Base-by-base conservation (phyloP, 2,888 invertebrate genomes). In the Hecatera dysodea region DNA sequence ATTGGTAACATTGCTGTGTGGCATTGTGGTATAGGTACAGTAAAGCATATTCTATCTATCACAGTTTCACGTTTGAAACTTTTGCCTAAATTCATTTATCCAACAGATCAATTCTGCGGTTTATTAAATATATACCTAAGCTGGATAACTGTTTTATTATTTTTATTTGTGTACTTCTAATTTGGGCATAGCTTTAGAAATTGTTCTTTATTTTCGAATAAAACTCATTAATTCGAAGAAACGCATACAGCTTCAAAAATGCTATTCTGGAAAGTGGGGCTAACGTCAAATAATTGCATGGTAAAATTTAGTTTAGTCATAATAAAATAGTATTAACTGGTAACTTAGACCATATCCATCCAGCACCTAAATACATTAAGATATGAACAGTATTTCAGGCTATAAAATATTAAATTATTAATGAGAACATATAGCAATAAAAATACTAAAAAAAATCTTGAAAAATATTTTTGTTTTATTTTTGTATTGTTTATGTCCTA, bases 201-300 rank as follows among this genome's bases (percentile, higher is more conserved):
- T 15, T 39, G 3, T 39, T 15, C 0, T 39, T 39, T 44, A 6
- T 67, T 69, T 50, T 39, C 68, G 69, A n/a, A 2, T 42, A 11
- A 33, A n/a, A 24, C 42, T 8, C n/a, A 59, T 69, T 2, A 24
- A 9, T 39, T 69, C 69, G 17, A 29, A 42, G 24, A 48, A 19
- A 69, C 50, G 61, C 75, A 7, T 75, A 63, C 22, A 27, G n/a
- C 8, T 71, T 62, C 1, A 33, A 17, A 46, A 7, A 22, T 11
- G n/a, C 12, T 9, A 29, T 44, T 6, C 19, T 29, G 11, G 15
- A 29, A 53, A 11, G 5, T 12, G 12, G 22, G 19, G 2, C 9
- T 22, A 2, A 22, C 8, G 5, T 0, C n/a, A 42, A n/a, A 42
- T 12, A 44, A 63, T 9, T 75, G 63, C 36, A 72, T 24, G 27